A percentile compares a stretch with the other conserved stretches of the same genome.
These are phyloP conservation scores for Amphimallon solstitiale DNA, from an alignment of 2,888 invertebrate species.

Conservation along the genomic window DNA sequence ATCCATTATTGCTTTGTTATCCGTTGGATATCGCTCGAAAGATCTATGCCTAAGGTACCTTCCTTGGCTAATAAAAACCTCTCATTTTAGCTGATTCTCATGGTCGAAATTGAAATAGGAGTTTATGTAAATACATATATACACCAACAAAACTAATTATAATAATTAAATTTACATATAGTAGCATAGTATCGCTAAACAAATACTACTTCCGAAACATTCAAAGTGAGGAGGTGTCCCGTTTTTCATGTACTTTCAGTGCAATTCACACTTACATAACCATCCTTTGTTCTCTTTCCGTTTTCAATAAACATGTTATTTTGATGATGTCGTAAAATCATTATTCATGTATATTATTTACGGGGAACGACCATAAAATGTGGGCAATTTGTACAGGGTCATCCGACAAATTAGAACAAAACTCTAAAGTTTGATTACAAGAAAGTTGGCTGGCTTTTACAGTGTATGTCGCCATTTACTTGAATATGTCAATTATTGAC, in stretches of 20 bases:
- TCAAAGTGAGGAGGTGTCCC: neutral
- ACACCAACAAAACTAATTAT: neutral
- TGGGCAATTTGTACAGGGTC: no score
- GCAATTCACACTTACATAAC: conserved; percentile 25
- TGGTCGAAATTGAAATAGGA: neutral
- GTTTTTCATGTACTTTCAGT: neutral
- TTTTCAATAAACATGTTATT: conserved; percentile 27
- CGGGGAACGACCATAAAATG: neutral
- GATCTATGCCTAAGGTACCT: no score
- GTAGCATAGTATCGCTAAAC: conserved; percentile 2
- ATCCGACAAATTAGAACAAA: no score
- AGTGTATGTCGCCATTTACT: no score
- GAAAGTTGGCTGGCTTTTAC: no score
- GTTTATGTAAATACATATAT: neutral
- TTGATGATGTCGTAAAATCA: conserved; percentile 12
- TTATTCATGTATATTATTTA: conserved; percentile 20
- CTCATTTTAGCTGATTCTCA: neutral
- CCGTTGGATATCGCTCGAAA: no score
- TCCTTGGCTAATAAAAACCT: no score
- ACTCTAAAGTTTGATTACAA: no score
- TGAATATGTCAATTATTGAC: no score
- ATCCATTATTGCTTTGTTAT: no score
- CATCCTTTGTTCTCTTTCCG: conserved; percentile 18
- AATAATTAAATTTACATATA: conserved; percentile 14
- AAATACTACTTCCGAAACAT: conserved; percentile 20